Percentiles rank a stretch among this genome's conserved stretches.
Evolutionary conservation across 2,797 vertebrate genomes (phyloP).

Genomic region (Malacoraja senta): DNA sequence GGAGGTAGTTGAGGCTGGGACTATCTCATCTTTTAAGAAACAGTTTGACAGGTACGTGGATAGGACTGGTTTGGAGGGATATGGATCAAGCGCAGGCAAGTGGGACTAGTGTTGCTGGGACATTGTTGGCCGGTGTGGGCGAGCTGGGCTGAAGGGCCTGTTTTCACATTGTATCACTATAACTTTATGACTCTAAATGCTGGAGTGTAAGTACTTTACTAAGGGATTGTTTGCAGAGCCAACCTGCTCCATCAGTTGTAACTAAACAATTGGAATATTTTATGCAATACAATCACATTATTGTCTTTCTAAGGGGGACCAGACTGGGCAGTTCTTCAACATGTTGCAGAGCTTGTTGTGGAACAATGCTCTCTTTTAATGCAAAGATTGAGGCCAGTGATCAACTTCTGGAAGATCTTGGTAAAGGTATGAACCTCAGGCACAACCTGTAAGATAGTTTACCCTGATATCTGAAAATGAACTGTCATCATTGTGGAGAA

Average conservation of each 20-base stretch:
- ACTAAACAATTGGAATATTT: neutral
- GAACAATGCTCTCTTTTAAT: neutral
- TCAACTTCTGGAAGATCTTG: neutral
- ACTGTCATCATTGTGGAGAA: neutral
- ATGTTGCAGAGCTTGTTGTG: neutral
- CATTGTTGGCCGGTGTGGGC: too few species aligned
- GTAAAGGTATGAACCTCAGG: neutral
- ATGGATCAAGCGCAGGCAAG: too few species aligned
- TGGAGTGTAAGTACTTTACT: neutral
- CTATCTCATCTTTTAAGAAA: too few species aligned
- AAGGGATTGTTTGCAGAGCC: neutral
- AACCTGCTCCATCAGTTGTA: neutral
- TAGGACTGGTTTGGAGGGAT: too few species aligned
- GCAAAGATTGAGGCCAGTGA: neutral
- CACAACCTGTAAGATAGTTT: neutral
- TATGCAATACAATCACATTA: neutral
- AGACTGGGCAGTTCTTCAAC: neutral
- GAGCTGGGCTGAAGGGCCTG: too few species aligned
- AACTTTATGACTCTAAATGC: neutral
- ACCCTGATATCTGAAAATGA: neutral
- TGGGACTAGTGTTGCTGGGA: too few species aligned
- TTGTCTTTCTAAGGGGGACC: neutral
- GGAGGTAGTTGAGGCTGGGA: too few species aligned
- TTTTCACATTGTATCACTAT: too few species aligned
- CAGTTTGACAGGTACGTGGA: too few species aligned